Evolutionary conservation across 2,888 invertebrate species (phyloP).

Genomic region (Erpobdella octoculata): DNA sequence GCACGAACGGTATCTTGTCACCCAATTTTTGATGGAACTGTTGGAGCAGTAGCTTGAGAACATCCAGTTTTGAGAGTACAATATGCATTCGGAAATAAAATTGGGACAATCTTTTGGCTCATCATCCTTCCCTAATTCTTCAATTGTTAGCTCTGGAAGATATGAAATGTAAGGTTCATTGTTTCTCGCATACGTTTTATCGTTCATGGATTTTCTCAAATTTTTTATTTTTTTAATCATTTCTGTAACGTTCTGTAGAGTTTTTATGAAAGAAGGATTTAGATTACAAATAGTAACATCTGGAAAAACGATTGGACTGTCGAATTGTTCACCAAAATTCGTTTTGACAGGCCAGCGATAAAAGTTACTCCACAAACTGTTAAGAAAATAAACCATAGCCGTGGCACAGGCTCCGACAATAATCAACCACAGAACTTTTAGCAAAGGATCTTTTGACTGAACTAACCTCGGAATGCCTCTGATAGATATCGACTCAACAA

Average conservation of each 20-base stretch:
- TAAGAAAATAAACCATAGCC: neutral
- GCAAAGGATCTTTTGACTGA: neutral
- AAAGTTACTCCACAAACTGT: neutral
- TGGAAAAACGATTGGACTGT: neutral
- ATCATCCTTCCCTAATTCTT: neutral
- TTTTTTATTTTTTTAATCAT: too few species aligned
- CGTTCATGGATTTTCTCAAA: too few species aligned
- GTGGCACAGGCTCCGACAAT: neutral
- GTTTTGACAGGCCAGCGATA: slow-evolving; percentile 13
- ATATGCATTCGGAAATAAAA: neutral
- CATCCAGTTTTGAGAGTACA: neutral
- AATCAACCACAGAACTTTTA: slow-evolving; percentile 15
- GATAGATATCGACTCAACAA: slow-evolving; percentile 21
- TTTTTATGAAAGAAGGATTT: neutral
- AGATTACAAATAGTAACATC: slow-evolving; percentile 20
- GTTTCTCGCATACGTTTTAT: too few species aligned
- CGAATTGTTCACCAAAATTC: neutral
- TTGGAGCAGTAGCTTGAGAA: neutral
- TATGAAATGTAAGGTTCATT: neutral
- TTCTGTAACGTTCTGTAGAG: neutral
- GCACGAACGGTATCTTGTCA: neutral
- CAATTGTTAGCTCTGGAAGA: neutral
- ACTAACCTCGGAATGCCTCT: slow-evolving; percentile 17
- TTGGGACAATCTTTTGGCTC: neutral
- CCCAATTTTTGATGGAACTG: neutral